Percentiles rank a stretch among this genome's conserved stretches.
These are phyloP conservation scores for Sminthurinus aureus DNA, from an alignment of 2,888 invertebrate species.

Conservation along the genomic window DNA sequence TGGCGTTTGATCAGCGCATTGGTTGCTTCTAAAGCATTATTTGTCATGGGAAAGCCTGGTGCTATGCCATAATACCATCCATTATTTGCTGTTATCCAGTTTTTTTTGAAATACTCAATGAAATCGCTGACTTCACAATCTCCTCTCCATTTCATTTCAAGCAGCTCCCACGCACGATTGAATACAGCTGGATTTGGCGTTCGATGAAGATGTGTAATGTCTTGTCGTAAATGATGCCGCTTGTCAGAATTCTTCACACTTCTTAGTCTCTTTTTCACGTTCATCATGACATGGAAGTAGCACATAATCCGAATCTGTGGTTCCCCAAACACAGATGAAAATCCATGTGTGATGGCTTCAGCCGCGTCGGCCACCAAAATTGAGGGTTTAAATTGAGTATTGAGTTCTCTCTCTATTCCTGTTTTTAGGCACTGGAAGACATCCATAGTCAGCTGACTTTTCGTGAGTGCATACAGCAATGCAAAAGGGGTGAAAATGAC, in stretches of 20 bases:
- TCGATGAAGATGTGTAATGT: neutral
- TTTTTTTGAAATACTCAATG: neutral
- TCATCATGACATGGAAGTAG: neutral
- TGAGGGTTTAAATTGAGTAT: neutral
- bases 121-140: neutral
- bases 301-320: neutral
- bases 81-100: neutral
- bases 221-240: neutral
- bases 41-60: neutral
- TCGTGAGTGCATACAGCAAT: neutral
- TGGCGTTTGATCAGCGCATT: neutral
- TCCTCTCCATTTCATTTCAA: neutral
- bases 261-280: neutral
- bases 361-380: neutral
- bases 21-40: neutral
- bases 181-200: neutral
- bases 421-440: neutral
- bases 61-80: neutral
- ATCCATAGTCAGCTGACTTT: neutral
- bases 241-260: neutral
- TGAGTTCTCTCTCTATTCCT: neutral
- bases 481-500: neutral
- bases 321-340: neutral
- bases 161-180: neutral
- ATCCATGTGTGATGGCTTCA: neutral